Evolutionary conservation across 2,797 vertebrate species (phyloP).

Genomic region (Sardinella longiceps): DNA sequence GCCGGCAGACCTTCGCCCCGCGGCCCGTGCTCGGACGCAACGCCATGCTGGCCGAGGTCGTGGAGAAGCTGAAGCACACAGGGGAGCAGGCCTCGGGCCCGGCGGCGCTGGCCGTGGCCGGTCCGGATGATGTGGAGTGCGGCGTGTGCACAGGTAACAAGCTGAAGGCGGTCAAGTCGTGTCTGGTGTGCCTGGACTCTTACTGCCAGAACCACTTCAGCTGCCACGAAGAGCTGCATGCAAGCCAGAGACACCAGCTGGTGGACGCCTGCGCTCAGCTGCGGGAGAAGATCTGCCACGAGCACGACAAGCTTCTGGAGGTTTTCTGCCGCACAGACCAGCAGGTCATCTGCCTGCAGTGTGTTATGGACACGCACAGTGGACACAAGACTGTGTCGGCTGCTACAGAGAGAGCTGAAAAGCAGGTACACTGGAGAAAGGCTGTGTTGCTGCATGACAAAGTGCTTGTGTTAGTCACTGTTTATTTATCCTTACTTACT

Average conservation of each 20-base stretch:
- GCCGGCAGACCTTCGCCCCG: background rate
- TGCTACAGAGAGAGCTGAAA: slow-evolving; percentile 32
- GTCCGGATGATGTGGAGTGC: background rate
- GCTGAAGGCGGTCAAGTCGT: slow-evolving; percentile 49
- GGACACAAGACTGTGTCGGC: slow-evolving; percentile 47
- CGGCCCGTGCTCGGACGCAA: background rate
- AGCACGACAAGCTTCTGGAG: slow-evolving; percentile 53
- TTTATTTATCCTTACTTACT: background rate
- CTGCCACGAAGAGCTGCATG: slow-evolving; percentile 10
- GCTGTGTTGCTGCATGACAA: background rate
- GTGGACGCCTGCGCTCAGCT: background rate
- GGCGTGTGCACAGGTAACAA: slow-evolving; percentile 31
- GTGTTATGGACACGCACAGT: slow-evolving; percentile 49
- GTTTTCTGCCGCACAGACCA: slow-evolving; percentile 52
- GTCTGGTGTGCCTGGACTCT: slow-evolving; percentile 50
- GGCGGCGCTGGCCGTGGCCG: background rate
- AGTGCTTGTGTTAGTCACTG: no score
- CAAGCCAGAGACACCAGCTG: background rate
- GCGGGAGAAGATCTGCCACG: slow-evolving; percentile 34
- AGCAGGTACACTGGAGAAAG: slow-evolving; percentile 42
- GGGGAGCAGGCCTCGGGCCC: background rate
- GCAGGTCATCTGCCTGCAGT: slow-evolving; percentile 47
- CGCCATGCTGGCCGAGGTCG: slow-evolving; percentile 9
- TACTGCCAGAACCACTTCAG: slow-evolving; percentile 39
- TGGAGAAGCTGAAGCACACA: slow-evolving; percentile 3